Conservation (phyloP, 2,113 vertebrate genomes). For the Tor tambroides region DNA sequence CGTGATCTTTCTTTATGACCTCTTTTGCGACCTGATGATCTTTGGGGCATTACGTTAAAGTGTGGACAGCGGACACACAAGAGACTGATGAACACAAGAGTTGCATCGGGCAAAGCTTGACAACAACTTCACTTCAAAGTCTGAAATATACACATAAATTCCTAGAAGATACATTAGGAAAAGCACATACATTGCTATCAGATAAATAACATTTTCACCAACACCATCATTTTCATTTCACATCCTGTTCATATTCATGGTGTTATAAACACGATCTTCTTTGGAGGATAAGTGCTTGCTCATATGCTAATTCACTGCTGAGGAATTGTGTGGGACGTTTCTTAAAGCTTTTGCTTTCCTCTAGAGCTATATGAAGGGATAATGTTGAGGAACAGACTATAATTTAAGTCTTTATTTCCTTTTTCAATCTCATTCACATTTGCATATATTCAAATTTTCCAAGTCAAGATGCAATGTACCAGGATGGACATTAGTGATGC, state of each 20-base stretch:
- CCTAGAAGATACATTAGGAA: not conserved
- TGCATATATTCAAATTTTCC: not conserved
- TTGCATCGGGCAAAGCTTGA: not conserved
- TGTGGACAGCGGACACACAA: not conserved
- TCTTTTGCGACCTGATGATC: slow-evolving; percentile 1
- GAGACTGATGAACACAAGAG: not conserved
- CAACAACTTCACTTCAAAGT: not conserved
- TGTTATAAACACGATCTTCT: not conserved
- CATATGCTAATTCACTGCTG: slow-evolving; percentile 29
- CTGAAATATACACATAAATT: not conserved
- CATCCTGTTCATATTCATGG: not conserved
- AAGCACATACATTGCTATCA: not conserved
- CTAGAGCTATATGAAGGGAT: not conserved
- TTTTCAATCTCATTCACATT: not conserved
- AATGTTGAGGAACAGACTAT: not conserved
- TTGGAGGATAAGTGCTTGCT: slow-evolving; percentile 29
- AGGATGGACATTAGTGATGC: not conserved
- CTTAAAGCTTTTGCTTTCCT: slow-evolving; percentile 16
- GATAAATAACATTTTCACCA: not conserved
- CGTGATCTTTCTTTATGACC: not conserved
- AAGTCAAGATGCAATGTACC: not conserved
- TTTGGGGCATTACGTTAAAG: not conserved
- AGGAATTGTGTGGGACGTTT: slow-evolving; percentile 25
- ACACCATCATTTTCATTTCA: not conserved
- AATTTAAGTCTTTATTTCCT: not conserved